Evolutionary conservation across 2,797 vertebrate species (phyloP).

Genomic region (Phoeniculus purpureus): DNA sequence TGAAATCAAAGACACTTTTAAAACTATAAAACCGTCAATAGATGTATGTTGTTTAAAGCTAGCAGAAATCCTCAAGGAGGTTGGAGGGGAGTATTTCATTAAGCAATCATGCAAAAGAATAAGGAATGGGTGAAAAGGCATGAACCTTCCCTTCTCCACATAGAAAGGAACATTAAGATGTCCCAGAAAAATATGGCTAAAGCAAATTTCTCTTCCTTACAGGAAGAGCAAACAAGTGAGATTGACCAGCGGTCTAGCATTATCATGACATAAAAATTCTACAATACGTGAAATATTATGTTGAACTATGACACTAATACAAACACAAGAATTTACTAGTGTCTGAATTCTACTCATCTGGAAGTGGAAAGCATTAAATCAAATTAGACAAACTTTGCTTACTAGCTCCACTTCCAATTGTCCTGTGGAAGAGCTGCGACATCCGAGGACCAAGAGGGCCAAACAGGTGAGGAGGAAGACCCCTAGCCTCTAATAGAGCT

Average conservation of each 20-base stretch:
- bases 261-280: slow-evolving; percentile 1
- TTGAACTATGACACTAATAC: slow-evolving; percentile 45
- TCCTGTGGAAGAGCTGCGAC: slow-evolving; percentile 99
- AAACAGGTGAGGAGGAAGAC: slow-evolving; percentile 98
- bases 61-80: background rate
- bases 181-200: background rate
- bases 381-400: slow-evolving; percentile 78
- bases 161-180: slow-evolving; percentile 12
- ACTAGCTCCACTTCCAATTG: slow-evolving; percentile 99
- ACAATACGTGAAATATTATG: background rate
- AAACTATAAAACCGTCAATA: background rate
- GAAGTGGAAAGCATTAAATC: slow-evolving; percentile 61
- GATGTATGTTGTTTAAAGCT: background rate
- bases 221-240: background rate
- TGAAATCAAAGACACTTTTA: background rate
- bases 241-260: background rate
- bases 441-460: slow-evolving; percentile 97
- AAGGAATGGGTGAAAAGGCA: slow-evolving; percentile 27
- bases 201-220: background rate
- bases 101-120: slow-evolving; percentile 59
- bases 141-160: slow-evolving; percentile 64
- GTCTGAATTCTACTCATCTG: slow-evolving; percentile 30
- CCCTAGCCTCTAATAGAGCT: slow-evolving; percentile 97
- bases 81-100: slow-evolving; percentile 21
- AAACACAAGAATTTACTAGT: slow-evolving; percentile 39